A percentile compares a stretch with the other conserved stretches of the same genome.
Conservation (phyloP, 2,113 vertebrate species). For the Rhombomys opimus region DNA sequence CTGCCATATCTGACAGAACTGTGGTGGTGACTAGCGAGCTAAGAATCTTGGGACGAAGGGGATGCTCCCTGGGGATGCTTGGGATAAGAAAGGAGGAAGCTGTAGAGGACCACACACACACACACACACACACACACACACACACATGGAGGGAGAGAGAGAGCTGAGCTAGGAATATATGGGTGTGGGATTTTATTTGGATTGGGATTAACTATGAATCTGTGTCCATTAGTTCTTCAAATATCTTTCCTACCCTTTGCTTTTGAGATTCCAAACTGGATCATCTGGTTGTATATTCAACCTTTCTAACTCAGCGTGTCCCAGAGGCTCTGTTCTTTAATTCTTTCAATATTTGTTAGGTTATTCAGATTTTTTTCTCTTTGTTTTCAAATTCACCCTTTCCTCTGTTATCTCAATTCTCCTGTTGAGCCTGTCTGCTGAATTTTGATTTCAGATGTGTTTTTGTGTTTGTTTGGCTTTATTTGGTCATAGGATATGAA, state of each 20-base stretch:
- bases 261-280: neutral
- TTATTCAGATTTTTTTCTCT: neutral
- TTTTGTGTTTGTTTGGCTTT: neutral
- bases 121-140: neutral
- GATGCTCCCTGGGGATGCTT: neutral
- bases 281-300: neutral
- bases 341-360: neutral
- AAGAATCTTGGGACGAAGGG: neutral
- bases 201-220: neutral
- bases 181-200: neutral
- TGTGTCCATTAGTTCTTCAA: neutral
- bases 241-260: slow-evolving; percentile 13
- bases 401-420: neutral
- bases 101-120: neutral
- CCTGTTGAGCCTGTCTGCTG: neutral
- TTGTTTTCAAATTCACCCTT: neutral
- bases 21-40: neutral
- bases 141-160: neutral
- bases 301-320: neutral
- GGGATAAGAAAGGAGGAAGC: neutral
- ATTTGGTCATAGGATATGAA: neutral
- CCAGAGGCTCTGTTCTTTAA: neutral
- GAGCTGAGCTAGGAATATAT: neutral
- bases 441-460: slow-evolving; percentile 22
- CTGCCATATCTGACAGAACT: neutral